A percentile compares a stretch with the other conserved stretches of the same genome.
These are phyloP conservation scores for Halcyon badia DNA, from an alignment of 2,797 vertebrate species.

Conservation along the genomic window DNA sequence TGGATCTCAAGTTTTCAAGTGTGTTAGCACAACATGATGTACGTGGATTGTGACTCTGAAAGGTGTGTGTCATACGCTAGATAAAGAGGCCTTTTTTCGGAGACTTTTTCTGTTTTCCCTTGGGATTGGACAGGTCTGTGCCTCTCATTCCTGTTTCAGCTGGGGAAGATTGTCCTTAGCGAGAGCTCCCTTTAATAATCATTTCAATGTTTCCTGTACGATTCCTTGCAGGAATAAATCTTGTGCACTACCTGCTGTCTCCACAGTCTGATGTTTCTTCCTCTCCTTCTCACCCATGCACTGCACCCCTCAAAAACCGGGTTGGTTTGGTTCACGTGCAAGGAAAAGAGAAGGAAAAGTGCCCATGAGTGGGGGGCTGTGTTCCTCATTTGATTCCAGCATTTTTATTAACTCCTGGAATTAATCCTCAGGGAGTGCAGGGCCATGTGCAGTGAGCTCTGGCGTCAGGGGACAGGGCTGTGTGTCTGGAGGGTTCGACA, in stretches of 20 bases:
- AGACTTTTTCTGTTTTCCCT: fast-evolving
- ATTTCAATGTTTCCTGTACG: neutral
- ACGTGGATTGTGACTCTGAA: neutral
- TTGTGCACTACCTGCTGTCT: fast-evolving
- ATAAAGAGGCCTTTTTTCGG: neutral
- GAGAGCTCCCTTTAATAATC: neutral
- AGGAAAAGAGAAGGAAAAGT: neutral
- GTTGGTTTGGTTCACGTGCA: no score
- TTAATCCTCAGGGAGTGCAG: fast-evolving
- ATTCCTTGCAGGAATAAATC: neutral
- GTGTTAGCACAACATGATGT: neutral
- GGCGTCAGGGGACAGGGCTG: neutral
- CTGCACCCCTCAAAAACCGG: neutral
- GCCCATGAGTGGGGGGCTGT: fast-evolving
- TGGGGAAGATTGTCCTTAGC: neutral
- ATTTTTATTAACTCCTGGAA: neutral
- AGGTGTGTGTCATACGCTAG: fast-evolving
- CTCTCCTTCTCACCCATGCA: fast-evolving
- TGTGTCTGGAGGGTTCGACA: no score
- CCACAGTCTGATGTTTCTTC: neutral
- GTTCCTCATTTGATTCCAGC: fast-evolving
- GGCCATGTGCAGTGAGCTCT: fast-evolving
- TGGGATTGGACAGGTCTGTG: fast-evolving
- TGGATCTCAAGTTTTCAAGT: slow-evolving; percentile 5
- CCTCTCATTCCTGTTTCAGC: neutral